Percentiles rank a stretch among this genome's conserved stretches.
Conservation (phyloP, 30 jellyfish, hydroid and myxozoan species). For the Turritopsis dohrnii region DNA sequence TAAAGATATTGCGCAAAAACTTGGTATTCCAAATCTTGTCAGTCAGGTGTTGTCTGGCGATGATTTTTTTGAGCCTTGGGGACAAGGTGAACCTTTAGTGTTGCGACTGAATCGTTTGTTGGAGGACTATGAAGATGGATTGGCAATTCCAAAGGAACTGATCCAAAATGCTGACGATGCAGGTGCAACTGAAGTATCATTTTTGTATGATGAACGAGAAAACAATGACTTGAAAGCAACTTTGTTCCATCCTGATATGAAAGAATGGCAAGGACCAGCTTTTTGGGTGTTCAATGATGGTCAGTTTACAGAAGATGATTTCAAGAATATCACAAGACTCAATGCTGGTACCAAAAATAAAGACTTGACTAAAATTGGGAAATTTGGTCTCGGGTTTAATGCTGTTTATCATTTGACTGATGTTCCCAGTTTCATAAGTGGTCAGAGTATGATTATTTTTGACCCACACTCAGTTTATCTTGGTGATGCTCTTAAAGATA, state of each 20-base stretch:
- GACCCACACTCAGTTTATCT: constrained; percentile 74
- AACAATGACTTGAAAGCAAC: constrained; percentile 23
- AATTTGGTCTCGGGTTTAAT: constrained; percentile 83
- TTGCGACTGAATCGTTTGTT: constrained; percentile 54
- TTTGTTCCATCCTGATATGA: constrained; percentile 51
- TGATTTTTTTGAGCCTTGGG: constrained; percentile 60
- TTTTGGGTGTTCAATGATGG: constrained; percentile 67
- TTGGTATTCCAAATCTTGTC: constrained; percentile 41
- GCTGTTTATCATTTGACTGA: constrained; percentile 75
- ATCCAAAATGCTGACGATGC: constrained; percentile 94
- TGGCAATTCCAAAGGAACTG: constrained; percentile 69
- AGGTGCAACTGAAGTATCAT: constrained; percentile 56
- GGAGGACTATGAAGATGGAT: constrained; percentile 70
- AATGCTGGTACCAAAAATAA: constrained; percentile 75
- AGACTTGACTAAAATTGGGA: constrained; percentile 61
- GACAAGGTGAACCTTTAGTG: constrained; percentile 67
- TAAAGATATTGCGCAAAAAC: constrained; percentile 34
- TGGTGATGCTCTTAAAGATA: constrained; percentile 58
- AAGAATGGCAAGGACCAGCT: constrained; percentile 83
- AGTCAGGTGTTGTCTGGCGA: constrained; percentile 46
- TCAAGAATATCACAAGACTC: constrained; percentile 57
- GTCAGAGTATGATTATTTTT: constrained; percentile 46
- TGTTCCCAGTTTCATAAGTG: constrained; percentile 68
- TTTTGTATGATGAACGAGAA: constrained; percentile 55
- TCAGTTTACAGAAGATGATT: constrained; percentile 49